phyloP scores from a whole-genome alignment of 2,113 vertebrate species.

The Oceanodroma tethys region DNA sequence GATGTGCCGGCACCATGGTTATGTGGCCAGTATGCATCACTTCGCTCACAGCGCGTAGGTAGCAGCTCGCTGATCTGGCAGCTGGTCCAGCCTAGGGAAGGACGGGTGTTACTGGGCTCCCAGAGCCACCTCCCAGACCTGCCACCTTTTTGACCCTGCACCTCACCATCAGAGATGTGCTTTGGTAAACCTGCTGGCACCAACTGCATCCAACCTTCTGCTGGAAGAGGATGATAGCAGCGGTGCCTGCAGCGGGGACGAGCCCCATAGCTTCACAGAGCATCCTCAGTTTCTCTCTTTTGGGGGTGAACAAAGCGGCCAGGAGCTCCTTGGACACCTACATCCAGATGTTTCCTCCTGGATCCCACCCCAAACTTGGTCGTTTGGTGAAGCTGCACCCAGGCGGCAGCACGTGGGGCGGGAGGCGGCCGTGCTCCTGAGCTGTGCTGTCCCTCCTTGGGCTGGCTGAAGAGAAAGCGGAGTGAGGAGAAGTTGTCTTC shows the following conservation, averaged over 20 bases:
- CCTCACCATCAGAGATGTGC: background rate
- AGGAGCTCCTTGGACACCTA: background rate
- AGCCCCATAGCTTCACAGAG: background rate
- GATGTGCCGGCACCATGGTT: accelerated
- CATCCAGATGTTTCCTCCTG: background rate
- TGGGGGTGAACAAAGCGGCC: background rate
- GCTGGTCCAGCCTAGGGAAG: background rate
- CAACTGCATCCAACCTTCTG: accelerated
- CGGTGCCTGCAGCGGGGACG: background rate
- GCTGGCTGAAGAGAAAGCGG: background rate
- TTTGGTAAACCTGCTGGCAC: background rate
- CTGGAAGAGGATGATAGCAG: background rate
- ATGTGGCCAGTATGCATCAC: background rate
- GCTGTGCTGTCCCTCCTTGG: background rate
- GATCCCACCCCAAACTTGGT: background rate
- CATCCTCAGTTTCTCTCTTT: background rate
- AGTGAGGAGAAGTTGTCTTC: background rate
- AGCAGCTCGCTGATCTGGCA: background rate
- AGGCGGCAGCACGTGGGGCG: accelerated
- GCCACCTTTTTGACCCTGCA: background rate
- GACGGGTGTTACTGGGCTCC: accelerated
- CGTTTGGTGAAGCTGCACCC: background rate
- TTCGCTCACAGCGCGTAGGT: background rate
- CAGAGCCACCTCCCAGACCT: background rate
- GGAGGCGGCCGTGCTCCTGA: background rate